Evolutionary conservation across 2,888 invertebrate genomes (phyloP).

Genomic region (Oscheius onirici): DNA sequence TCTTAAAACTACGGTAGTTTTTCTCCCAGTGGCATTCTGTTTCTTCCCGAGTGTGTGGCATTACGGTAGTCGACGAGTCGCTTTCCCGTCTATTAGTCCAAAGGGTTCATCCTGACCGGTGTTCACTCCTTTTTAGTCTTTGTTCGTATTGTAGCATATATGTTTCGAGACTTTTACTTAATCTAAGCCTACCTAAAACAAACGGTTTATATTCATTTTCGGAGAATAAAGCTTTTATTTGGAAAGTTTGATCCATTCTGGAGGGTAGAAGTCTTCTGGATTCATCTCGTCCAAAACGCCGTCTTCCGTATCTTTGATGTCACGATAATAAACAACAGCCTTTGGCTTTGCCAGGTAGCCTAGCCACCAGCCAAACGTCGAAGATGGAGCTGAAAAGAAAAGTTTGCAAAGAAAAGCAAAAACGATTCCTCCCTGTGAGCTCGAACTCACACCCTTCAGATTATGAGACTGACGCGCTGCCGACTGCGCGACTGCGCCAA

Average conservation of each 20-base stretch:
- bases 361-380: slow-evolving; percentile 51
- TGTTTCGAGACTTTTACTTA: neutral
- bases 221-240: slow-evolving; percentile 12
- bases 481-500: slow-evolving; percentile 83
- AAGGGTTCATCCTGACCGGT: slow-evolving; percentile 18
- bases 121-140: neutral
- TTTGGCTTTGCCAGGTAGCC: slow-evolving; percentile 39
- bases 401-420: slow-evolving; percentile 2
- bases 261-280: slow-evolving; percentile 42
- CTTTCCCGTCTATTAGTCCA: neutral
- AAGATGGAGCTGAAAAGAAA: slow-evolving; percentile 38
- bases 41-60: slow-evolving; percentile 8
- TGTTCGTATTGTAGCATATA: neutral
- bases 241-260: slow-evolving; percentile 37
- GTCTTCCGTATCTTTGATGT: slow-evolving; percentile 42
- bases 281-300: slow-evolving; percentile 38
- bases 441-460: slow-evolving; percentile 95
- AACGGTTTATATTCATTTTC: slow-evolving; percentile 1
- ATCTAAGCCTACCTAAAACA: no score
- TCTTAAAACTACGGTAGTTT: neutral
- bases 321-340: slow-evolving; percentile 39
- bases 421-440: slow-evolving; percentile 78
- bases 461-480: slow-evolving; percentile 90
- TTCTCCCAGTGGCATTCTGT: slow-evolving; percentile 10
- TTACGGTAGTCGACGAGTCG: slow-evolving; percentile 16